Conservation (phyloP, 2,113 vertebrate species). For the Syrmaticus mikado region DNA sequence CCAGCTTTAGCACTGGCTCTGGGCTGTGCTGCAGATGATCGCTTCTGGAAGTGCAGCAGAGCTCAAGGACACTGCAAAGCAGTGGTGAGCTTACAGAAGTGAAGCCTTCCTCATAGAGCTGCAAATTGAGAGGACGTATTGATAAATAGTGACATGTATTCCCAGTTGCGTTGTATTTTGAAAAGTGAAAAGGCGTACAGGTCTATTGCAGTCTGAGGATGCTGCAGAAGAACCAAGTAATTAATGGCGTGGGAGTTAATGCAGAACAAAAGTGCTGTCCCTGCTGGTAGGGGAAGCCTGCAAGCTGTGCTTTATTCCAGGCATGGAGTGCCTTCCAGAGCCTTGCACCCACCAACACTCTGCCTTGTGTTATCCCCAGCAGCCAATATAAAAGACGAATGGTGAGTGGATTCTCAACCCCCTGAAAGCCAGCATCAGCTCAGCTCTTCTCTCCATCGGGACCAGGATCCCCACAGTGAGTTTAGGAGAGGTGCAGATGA, state of each 20-base stretch:
- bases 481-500: neutral
- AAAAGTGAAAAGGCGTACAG: neutral
- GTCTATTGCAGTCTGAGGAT: neutral
- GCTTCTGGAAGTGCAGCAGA: neutral
- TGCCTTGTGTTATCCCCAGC: neutral
- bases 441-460: neutral
- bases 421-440: neutral
- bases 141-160: neutral
- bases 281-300: neutral
- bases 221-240: fast-evolving
- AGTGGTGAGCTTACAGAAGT: neutral
- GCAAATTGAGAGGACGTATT: fast-evolving
- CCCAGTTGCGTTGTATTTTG: neutral
- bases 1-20: neutral
- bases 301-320: neutral
- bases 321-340: neutral
- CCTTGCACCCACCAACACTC: neutral
- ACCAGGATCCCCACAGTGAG: neutral
- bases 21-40: neutral
- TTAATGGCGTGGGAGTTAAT: fast-evolving
- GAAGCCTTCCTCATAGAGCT: fast-evolving
- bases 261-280: neutral
- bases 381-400: fast-evolving
- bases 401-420: neutral
- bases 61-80: fast-evolving